Conservation (phyloP, 2,113 vertebrate genomes). For the Setophaga kirtlandii region DNA sequence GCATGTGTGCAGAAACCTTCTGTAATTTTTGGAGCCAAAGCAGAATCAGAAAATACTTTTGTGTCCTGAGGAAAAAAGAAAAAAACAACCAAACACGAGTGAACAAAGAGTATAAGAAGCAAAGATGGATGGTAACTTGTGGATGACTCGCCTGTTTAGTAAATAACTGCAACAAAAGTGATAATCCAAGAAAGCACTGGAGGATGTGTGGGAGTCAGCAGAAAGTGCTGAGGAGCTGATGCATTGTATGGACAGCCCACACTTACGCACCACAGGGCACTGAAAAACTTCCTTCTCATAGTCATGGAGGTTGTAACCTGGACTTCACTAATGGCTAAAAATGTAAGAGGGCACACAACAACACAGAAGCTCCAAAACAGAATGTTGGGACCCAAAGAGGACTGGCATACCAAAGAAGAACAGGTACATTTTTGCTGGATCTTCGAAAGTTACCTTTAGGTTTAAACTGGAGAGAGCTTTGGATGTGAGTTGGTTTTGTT, state of each 20-base stretch:
- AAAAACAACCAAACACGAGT: neutral
- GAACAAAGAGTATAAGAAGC: neutral
- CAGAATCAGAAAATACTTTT: neutral
- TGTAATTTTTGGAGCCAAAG: neutral
- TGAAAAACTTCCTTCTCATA: neutral
- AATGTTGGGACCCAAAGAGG: neutral
- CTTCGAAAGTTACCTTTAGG: neutral
- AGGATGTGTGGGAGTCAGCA: neutral
- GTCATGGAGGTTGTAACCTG: neutral
- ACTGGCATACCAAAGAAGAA: neutral
- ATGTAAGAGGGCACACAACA: neutral
- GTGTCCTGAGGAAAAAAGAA: neutral
- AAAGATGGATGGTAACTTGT: neutral
- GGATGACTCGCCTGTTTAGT: neutral
- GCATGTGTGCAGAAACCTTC: neutral
- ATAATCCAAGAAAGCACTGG: neutral
- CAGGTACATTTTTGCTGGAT: neutral
- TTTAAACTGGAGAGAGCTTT: neutral
- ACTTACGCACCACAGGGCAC: neutral
- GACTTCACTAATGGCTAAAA: neutral
- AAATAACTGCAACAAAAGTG: neutral
- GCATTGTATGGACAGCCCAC: fast-evolving
- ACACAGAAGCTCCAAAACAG: neutral
- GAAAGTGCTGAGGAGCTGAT: neutral
- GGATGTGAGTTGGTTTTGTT: neutral